Evolutionary conservation across 2,797 vertebrate species (phyloP).

Genomic region (Heliangelus exortis): DNA sequence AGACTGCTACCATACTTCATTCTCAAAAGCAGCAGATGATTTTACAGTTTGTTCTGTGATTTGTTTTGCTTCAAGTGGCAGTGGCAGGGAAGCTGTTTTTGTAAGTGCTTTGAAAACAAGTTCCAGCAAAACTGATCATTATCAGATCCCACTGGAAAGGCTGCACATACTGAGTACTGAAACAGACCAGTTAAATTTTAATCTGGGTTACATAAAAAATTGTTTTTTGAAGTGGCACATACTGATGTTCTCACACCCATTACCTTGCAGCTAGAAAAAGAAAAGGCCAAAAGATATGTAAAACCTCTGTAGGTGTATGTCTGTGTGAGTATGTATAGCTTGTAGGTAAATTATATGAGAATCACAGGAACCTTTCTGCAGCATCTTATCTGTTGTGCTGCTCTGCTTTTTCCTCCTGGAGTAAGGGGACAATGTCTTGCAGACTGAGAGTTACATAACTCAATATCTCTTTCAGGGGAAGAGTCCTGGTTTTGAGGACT

Average conservation of each 20-base stretch:
- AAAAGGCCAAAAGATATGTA: background rate
- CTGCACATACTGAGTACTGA: slow-evolving; percentile 4
- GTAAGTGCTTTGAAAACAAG: slow-evolving; percentile 51
- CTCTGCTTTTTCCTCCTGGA: rapidly evolving
- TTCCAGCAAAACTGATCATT: slow-evolving; percentile 69
- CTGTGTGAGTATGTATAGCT: background rate
- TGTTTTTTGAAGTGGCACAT: slow-evolving; percentile 51
- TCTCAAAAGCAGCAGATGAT: background rate
- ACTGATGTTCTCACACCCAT: slow-evolving; percentile 30
- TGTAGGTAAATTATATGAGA: background rate
- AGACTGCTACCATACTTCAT: background rate
- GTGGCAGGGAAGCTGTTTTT: slow-evolving; percentile 30
- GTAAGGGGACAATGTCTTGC: background rate
- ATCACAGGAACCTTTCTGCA: background rate
- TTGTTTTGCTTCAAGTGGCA: slow-evolving; percentile 13
- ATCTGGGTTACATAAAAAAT: slow-evolving; percentile 64
- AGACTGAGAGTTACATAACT: background rate
- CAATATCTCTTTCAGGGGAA: rapidly evolving
- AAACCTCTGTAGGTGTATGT: background rate
- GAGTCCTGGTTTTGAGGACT: background rate
- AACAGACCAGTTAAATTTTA: slow-evolving; percentile 66
- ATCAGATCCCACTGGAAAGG: slow-evolving; percentile 51
- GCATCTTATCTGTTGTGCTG: background rate
- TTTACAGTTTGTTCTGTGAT: background rate
- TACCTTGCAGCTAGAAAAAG: background rate